Percentiles rank a stretch among this genome's conserved stretches.
These are phyloP conservation scores for Cantharis rustica DNA, from an alignment of 2,888 invertebrate genomes.

Conservation along the genomic window DNA sequence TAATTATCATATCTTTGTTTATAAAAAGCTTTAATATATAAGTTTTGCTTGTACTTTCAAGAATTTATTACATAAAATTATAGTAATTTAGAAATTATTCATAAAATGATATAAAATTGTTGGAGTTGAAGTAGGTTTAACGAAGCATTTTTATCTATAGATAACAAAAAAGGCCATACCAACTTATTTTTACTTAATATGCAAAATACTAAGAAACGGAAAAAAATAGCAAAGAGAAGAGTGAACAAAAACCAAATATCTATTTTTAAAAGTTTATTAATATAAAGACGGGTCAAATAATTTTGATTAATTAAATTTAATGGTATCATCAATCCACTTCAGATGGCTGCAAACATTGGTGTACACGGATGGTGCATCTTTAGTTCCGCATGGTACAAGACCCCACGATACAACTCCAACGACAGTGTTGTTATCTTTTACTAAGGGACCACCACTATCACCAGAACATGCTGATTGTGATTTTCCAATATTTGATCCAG, in stretches of 20 bases:
- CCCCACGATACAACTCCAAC: not conserved
- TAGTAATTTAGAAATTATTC: not conserved
- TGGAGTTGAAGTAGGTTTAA: too few relatives aligned
- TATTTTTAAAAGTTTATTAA: not conserved
- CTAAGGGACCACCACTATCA: conserved; percentile 15
- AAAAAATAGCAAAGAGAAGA: too few relatives aligned
- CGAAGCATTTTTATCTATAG: not conserved
- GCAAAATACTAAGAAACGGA: too few relatives aligned
- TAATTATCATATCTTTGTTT: not conserved
- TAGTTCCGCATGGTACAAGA: not conserved
- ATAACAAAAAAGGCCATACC: not conserved
- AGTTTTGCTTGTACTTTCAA: not conserved
- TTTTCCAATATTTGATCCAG: conserved; percentile 1
- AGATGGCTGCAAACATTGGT: not conserved
- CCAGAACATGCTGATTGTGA: conserved; percentile 7
- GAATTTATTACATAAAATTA: not conserved
- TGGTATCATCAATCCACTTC: not conserved
- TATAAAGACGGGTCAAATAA: not conserved
- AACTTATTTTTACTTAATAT: not conserved
- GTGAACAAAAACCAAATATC: too few relatives aligned
- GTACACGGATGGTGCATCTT: not conserved
- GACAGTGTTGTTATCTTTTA: not conserved
- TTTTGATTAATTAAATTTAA: not conserved
- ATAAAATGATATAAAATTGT: too few relatives aligned
- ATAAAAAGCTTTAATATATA: too few relatives aligned